Percentiles rank a stretch among this genome's conserved stretches.
Evolutionary conservation across 2,888 invertebrate genomes (phyloP).

Genomic region (Tetragnatha montana): DNA sequence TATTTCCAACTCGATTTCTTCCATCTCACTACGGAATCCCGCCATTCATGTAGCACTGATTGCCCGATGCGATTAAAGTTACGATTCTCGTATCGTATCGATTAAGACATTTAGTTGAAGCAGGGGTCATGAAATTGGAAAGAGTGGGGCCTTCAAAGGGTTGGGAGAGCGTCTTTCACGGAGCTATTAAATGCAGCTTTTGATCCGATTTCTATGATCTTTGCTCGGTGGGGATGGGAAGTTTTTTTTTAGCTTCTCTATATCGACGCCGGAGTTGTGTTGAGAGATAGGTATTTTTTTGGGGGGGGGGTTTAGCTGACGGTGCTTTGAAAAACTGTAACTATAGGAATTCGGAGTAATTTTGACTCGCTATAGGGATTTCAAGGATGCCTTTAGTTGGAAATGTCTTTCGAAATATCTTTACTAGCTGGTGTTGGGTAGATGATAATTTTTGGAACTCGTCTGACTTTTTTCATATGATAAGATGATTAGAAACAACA

Average conservation of each 20-base stretch:
- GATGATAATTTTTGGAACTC: no score
- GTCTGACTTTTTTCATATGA: no score
- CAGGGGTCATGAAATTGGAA: neutral
- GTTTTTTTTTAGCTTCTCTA: neutral
- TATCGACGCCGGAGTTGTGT: no score
- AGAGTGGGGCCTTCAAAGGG: neutral
- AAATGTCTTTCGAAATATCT: no score
- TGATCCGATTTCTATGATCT: conserved; percentile 32
- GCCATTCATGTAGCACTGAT: neutral
- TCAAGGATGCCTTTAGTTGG: no score
- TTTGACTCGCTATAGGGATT: no score
- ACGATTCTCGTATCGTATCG: neutral
- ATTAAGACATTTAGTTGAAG: neutral
- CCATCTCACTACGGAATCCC: neutral
- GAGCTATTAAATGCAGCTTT: conserved; percentile 32
- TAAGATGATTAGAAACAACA: no score
- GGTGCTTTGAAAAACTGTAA: no score
- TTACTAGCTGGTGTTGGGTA: no score
- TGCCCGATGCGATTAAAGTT: neutral
- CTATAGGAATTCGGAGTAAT: no score
- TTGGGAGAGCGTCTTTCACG: neutral
- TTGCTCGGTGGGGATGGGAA: neutral
- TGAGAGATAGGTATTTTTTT: no score
- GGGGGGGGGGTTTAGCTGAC: no score
- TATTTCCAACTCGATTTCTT: neutral